A percentile compares a stretch with the other conserved stretches of the same genome.
Evolutionary conservation across 2,797 vertebrate genomes (phyloP).

Genomic region (Hemibagrus guttatus): DNA sequence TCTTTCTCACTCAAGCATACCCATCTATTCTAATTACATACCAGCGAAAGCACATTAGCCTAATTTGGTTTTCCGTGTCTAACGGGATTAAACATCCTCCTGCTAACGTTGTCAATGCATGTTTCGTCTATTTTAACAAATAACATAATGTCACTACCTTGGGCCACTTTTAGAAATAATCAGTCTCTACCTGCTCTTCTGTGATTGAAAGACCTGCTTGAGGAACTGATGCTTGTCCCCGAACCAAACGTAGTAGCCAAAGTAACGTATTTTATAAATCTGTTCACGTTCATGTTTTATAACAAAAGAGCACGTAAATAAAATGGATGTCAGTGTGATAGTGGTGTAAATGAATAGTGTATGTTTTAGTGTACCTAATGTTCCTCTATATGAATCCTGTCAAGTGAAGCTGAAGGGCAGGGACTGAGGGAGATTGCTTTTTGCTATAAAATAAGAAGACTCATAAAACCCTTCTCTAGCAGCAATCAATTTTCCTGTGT

Average conservation of each 20-base stretch:
- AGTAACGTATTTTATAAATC: conserved; percentile 45
- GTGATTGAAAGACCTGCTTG: conserved; percentile 13
- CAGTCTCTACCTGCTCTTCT: background rate
- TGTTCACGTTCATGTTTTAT: conserved; percentile 13
- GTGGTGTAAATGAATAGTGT: conserved; percentile 58
- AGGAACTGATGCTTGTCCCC: background rate
- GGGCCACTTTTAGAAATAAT: conserved; percentile 19
- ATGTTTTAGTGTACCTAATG: conserved; percentile 43
- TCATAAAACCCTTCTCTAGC: conserved; percentile 7
- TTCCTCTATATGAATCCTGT: conserved; percentile 57
- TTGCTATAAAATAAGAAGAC: conserved; percentile 48
- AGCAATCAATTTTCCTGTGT: background rate
- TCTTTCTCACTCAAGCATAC: conserved; percentile 32
- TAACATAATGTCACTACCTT: conserved; percentile 13
- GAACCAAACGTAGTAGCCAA: conserved; percentile 15
- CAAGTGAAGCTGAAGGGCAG: conserved; percentile 53
- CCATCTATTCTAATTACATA: conserved; percentile 59
- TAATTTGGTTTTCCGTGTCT: conserved; percentile 55
- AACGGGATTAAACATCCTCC: conserved; percentile 36
- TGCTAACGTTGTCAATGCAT: conserved; percentile 33
- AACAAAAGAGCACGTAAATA: conserved; percentile 40
- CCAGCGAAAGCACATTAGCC: conserved; percentile 60
- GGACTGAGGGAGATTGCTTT: conserved; percentile 39
- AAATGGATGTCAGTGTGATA: conserved; percentile 30
- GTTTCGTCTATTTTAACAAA: conserved; percentile 51